Conservation (phyloP, 2,113 vertebrate species). For the Prolemur simus region DNA sequence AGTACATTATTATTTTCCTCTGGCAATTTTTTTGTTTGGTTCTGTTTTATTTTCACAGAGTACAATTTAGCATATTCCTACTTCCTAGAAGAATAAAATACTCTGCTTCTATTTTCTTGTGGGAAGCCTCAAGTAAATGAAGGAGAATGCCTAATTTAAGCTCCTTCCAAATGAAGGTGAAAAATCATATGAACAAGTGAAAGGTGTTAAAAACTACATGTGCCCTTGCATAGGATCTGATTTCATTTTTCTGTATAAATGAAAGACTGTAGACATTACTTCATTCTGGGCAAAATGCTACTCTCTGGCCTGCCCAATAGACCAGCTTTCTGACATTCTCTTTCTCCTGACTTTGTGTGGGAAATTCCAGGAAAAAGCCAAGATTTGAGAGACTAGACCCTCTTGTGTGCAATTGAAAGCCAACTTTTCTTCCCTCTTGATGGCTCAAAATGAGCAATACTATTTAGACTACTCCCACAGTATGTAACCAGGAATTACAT, state of each 20-base stretch:
- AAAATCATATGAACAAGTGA: conserved; percentile 5
- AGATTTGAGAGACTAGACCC: conserved; percentile 55
- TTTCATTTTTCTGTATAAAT: conserved; percentile 61
- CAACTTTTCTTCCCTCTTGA: conserved; percentile 42
- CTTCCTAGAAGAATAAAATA: conserved; percentile 55
- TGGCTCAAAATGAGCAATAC: conserved; percentile 57
- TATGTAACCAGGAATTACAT: conserved; percentile 44
- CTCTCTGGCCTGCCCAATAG: conserved; percentile 38
- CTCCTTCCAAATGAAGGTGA: conserved; percentile 19
- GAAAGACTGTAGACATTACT: conserved; percentile 70
- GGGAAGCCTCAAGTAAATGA: conserved; percentile 40
- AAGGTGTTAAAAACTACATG: conserved; percentile 53
- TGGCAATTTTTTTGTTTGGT: not conserved
- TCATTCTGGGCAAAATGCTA: conserved; percentile 71
- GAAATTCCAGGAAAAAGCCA: conserved; percentile 68
- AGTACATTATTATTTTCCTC: not conserved
- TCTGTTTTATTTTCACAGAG: conserved; percentile 44
- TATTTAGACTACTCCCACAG: conserved; percentile 55
- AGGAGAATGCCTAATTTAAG: conserved; percentile 26
- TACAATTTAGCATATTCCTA: conserved; percentile 13
- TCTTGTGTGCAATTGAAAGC: conserved; percentile 59
- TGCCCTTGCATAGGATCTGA: conserved; percentile 48
- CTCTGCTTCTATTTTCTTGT: conserved; percentile 24
- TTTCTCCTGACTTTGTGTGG: conserved; percentile 46
- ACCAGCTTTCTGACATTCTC: conserved; percentile 49